Conservation (phyloP, 2,888 invertebrate genomes). For the Phytoseiulus persimilis region DNA sequence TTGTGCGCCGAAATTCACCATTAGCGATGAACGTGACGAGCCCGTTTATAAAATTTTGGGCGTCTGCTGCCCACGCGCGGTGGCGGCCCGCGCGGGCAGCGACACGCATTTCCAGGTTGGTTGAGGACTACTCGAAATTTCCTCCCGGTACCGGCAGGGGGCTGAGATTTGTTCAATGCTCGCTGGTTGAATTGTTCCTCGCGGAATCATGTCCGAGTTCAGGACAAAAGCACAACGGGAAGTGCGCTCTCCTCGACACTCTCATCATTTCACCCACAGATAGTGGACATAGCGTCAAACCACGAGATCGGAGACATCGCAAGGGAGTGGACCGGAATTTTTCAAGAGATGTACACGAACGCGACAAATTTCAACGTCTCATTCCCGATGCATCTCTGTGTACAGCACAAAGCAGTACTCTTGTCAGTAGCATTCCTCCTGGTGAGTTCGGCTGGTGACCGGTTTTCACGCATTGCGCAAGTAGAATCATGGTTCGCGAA, state of each 20-base stretch:
- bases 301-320: not conserved
- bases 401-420: conserved; percentile 28
- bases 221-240: no score
- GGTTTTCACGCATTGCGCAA: not conserved
- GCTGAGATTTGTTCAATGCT: not conserved
- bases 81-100: not conserved
- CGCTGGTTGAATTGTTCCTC: not conserved
- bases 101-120: not conserved
- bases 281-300: not conserved
- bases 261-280: no score
- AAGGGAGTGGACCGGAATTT: not conserved
- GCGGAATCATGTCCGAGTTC: no score
- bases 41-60: not conserved
- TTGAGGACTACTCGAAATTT: not conserved
- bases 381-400: conserved; percentile 16
- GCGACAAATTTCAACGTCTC: conserved; percentile 20
- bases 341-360: not conserved
- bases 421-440: conserved; percentile 8
- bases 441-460: not conserved
- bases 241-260: no score
- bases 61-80: not conserved
- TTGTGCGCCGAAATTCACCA: not conserved
- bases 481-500: not conserved
- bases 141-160: no score
- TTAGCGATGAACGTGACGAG: not conserved